Evolutionary conservation across 2,888 invertebrate species (phyloP).

Genomic region (Nephrocerus scutellatus): DNA sequence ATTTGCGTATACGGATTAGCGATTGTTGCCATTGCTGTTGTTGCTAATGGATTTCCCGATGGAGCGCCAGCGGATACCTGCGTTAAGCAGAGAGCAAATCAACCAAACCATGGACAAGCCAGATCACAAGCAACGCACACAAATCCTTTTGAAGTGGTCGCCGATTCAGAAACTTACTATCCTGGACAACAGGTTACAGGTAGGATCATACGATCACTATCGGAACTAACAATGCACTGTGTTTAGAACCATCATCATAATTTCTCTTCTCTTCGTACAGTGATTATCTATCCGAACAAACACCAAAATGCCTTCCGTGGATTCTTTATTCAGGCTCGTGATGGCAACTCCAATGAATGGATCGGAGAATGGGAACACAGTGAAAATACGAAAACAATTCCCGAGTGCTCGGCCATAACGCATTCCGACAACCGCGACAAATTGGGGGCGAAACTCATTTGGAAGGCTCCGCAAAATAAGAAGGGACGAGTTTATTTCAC

Average conservation of each 20-base stretch:
- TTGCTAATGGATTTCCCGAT: slow-evolving; percentile 59
- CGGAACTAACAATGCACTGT: neutral
- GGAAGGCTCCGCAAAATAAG: slow-evolving; percentile 64
- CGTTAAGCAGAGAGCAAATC: slow-evolving; percentile 65
- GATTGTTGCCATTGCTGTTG: slow-evolving; percentile 42
- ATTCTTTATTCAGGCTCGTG: slow-evolving; percentile 77
- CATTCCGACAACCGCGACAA: slow-evolving; percentile 72
- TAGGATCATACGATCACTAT: slow-evolving; percentile 31
- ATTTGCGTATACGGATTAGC: slow-evolving; percentile 36
- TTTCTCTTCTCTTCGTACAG: slow-evolving; percentile 17
- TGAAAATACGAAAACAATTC: slow-evolving; percentile 67
- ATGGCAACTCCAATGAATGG: slow-evolving; percentile 65
- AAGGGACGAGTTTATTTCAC: slow-evolving; percentile 72
- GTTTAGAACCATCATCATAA: neutral
- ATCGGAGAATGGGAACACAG: slow-evolving; percentile 67
- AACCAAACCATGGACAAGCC: slow-evolving; percentile 69
- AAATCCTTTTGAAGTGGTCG: slow-evolving; percentile 62
- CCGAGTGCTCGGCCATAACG: slow-evolving; percentile 73
- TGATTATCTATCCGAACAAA: slow-evolving; percentile 36
- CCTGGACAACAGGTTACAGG: slow-evolving; percentile 67
- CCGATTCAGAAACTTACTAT: slow-evolving; percentile 57
- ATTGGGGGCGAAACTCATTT: slow-evolving; percentile 62
- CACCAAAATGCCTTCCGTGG: slow-evolving; percentile 59
- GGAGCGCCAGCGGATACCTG: slow-evolving; percentile 76
- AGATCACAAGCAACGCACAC: slow-evolving; percentile 57